Conservation (phyloP, 2,797 vertebrate species). For the Aratinga solstitialis region DNA sequence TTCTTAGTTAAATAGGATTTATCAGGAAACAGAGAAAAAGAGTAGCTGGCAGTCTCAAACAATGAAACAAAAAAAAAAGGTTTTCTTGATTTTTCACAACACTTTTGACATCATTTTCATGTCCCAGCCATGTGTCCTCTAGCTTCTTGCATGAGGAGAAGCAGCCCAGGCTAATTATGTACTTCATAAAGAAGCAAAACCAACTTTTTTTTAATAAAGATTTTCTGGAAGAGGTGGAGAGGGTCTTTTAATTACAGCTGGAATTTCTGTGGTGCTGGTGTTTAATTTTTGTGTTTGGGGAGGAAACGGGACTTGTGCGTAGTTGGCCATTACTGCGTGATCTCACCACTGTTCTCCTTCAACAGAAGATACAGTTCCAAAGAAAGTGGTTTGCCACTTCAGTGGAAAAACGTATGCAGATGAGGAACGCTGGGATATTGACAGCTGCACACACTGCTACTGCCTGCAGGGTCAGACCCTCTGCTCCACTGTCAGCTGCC, state of each 20-base stretch:
- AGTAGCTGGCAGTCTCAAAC: background rate
- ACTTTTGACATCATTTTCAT: background rate
- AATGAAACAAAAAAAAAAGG: background rate
- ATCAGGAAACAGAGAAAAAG: background rate
- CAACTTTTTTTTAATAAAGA: background rate
- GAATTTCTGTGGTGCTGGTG: background rate
- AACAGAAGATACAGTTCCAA: conserved; percentile 82
- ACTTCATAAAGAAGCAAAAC: background rate
- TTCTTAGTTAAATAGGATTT: background rate
- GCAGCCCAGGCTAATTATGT: background rate
- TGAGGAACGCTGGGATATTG: conserved; percentile 90
- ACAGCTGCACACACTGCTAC: conserved; percentile 93
- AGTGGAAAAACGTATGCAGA: conserved; percentile 85
- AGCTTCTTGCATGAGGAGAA: background rate
- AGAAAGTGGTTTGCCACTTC: conserved; percentile 87
- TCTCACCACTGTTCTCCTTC: background rate
- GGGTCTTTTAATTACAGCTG: background rate
- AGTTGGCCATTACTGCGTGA: background rate
- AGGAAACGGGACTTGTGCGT: background rate
- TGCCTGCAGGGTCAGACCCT: conserved; percentile 91
- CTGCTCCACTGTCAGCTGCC: conserved; percentile 91
- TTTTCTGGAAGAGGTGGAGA: background rate
- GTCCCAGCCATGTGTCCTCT: background rate
- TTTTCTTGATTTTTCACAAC: background rate
- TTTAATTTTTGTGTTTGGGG: background rate